Evolutionary conservation across 1,140 invertebrate species (phyloP).

Genomic region (Phymastichus coffea): DNA sequence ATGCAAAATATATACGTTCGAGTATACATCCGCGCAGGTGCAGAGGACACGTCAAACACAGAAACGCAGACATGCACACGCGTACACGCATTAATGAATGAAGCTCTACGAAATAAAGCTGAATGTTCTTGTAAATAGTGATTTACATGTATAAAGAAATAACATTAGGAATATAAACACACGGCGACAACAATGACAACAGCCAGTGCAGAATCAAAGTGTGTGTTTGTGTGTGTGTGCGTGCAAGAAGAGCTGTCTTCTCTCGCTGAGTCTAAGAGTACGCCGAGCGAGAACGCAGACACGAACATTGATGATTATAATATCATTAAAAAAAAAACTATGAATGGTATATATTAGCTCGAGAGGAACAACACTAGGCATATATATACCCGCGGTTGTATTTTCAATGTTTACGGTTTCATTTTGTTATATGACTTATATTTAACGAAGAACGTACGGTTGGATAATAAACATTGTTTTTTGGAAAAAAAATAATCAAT

Average conservation of each 20-base stretch:
- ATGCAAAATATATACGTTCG: too few relatives aligned
- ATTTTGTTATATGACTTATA: constrained; percentile 38
- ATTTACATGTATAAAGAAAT: constrained; percentile 20
- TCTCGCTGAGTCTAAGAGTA: neutral
- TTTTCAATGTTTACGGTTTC: constrained; percentile 37
- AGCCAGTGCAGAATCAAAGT: too few relatives aligned
- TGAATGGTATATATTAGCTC: constrained; percentile 23
- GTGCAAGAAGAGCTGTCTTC: neutral
- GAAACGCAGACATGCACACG: neutral
- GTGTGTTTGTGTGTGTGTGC: too few relatives aligned
- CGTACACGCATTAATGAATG: neutral
- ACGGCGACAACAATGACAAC: neutral
- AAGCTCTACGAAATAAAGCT: neutral
- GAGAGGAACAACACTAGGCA: constrained; percentile 24
- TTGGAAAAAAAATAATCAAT: constrained; percentile 18
- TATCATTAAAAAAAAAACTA: constrained; percentile 10
- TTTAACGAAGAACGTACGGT: constrained; percentile 29
- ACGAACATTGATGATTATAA: constrained; percentile 17
- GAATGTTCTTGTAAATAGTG: constrained; percentile 23
- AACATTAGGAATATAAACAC: too few relatives aligned
- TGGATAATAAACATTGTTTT: constrained; percentile 39
- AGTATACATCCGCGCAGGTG: too few relatives aligned
- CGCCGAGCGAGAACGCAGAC: neutral
- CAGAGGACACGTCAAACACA: too few relatives aligned
- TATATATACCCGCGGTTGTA: constrained; percentile 39